Evolutionary conservation across 2,888 invertebrate genomes (phyloP), one percentile per base, ranked within the genome.

Genomic region (Mimas tiliae): DNA sequence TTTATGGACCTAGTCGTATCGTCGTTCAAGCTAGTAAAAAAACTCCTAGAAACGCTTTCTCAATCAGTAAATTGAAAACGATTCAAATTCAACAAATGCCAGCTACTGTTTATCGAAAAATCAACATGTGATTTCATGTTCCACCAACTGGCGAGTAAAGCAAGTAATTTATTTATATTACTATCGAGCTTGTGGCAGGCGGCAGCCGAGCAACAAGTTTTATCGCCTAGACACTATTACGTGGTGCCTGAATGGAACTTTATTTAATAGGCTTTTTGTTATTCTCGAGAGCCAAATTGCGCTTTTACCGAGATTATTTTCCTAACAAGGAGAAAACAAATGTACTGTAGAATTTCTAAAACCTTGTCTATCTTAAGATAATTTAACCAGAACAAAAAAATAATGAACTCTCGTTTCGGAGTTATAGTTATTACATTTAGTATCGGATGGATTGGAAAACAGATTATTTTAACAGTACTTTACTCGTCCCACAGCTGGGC

Each of bases 151-250:
- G 16, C 16, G 14, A n/a, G 34, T 55, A 38, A 55, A 55, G 6
- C 34, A 6, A n/a, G 55, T 55, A 55, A 55, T 55, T 38, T 50
- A 19, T 50, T 50, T 21, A 38, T 16, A 55, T 55, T 55, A 38
- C 16, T 38, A 38, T 34, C n/a, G 50, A 55, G 34, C 16, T 55
- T 55, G 55, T 34, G 16, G 34, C 55, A 55, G n/a, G 55, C n/a
- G 16, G 34, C 55, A 55, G n/a, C n/a, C 33, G 53, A 42, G 58
- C 42, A 58, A 58, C 58, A 58, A 58, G 58, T 58, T 58, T 38
- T 55, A 55, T 55, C 34, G 55, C 55, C 58, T 38, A 58, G 58
- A 11, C 38, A 38, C 34, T 9, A 38, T 55, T 55, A 27, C n/a
- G 27, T 38, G n/a, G 55, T 58, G 16, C 50, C 50, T 50, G 19